Base-by-base conservation (phyloP, 2,888 invertebrate genomes). In the Megastigmus dorsalis region DNA sequence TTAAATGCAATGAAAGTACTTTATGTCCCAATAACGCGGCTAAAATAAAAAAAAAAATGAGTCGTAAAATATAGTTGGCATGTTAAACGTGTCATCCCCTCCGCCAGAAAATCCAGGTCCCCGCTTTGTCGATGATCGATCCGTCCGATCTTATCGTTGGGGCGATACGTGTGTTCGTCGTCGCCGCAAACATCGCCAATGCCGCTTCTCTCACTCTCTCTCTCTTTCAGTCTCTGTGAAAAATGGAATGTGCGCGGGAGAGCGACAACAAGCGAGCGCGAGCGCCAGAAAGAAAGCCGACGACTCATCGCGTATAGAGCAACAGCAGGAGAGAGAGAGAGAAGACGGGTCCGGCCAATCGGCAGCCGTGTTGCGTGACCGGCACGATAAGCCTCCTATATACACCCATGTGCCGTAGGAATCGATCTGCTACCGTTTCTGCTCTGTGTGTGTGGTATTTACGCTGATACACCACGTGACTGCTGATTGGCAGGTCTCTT, bases 381-480 rank as follows among this genome's bases (percentile, higher is more conserved):
- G 63, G 74, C 60, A 75, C 78, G 81, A 81, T 81, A 80, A 82
- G 75, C 74, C 68, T n/a, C 59, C n/a, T n/a, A n/a, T n/a, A n/a
- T n/a, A n/a, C n/a, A n/a, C n/a, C n/a, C n/a, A n/a, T 15, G 4
- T 2, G 1, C 36, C 9, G 6, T 9, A 26, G 55, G 52, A 73
- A 80, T 80, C 80, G 81, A 80, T 76, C 78, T 77, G 67, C 60
- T n/a, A n/a, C n/a, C n/a, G n/a, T n/a, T n/a, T n/a, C n/a, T n/a
- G n/a, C n/a, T n/a, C n/a, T n/a, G 4, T 18, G 7, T 66, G 1
- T 76, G 75, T 59, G n/a, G 72, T 78, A 79, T 82, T 81, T 80
- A 76, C 76, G 74, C 75, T 15, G 77, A 76, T 77, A 80, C 57
- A 59, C 65, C 65, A 43, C 74, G 43, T n/a, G 9, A 41, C 57